Conservation (phyloP, 1,140 invertebrate genomes). For the Drosophila grimshawi region DNA sequence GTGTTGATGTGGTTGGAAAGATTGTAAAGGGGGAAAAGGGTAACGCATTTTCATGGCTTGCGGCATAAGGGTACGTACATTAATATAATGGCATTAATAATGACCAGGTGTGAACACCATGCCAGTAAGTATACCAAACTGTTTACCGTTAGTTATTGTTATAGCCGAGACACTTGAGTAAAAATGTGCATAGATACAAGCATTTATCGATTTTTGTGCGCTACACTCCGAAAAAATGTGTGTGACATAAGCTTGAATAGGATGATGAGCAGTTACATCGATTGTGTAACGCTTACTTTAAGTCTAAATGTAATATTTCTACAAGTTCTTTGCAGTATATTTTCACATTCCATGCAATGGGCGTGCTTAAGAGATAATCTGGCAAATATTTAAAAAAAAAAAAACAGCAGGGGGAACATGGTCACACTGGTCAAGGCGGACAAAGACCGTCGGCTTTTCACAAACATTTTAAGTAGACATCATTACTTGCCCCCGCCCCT, state of each 20-base stretch:
- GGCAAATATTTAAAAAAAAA: slow-evolving; percentile 22
- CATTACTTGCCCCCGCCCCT: slow-evolving; percentile 10
- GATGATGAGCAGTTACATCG: not conserved
- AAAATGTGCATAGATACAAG: slow-evolving; percentile 19
- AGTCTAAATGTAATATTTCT: too few relatives aligned
- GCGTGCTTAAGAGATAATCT: slow-evolving; percentile 30
- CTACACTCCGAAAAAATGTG: slow-evolving; percentile 12
- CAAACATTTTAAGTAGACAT: slow-evolving; percentile 41
- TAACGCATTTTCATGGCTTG: not conserved
- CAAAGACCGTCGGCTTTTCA: slow-evolving; percentile 31
- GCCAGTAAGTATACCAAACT: slow-evolving; percentile 27
- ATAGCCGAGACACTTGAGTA: slow-evolving; percentile 7
- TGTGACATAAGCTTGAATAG: not conserved
- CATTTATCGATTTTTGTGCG: slow-evolving; percentile 37
- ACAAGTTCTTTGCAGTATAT: not conserved
- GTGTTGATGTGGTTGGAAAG: not conserved
- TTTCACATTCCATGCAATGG: not conserved
- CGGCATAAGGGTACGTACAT: slow-evolving; percentile 16
- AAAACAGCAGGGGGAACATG: not conserved
- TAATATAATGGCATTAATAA: slow-evolving; percentile 1
- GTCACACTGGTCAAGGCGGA: not conserved
- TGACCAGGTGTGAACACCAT: slow-evolving; percentile 33
- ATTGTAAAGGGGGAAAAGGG: not conserved
- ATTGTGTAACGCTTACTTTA: too few relatives aligned
- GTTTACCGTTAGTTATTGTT: slow-evolving; percentile 37